These are phyloP conservation scores for Hafferia zeledoni DNA, from an alignment of 2,797 vertebrate species.

Conservation along the genomic window DNA sequence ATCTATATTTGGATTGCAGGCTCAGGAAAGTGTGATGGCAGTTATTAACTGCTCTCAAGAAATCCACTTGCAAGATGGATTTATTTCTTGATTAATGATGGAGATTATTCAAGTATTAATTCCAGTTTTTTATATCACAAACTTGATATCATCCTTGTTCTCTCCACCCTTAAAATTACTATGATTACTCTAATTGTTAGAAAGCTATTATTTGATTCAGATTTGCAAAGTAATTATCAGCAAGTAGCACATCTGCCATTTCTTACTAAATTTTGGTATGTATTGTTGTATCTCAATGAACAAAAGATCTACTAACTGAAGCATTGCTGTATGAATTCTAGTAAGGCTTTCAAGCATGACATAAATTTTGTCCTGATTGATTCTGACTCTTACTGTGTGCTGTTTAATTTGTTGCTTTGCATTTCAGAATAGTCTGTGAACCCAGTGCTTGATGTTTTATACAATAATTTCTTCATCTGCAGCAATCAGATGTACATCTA, in stretches of 20 bases:
- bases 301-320: slow-evolving; percentile 65
- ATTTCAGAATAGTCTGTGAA: slow-evolving; percentile 57
- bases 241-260: slow-evolving; percentile 73
- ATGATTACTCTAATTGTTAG: slow-evolving; percentile 80
- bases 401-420: slow-evolving; percentile 54
- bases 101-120: slow-evolving; percentile 79
- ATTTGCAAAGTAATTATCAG: slow-evolving; percentile 76
- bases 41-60: slow-evolving; percentile 81
- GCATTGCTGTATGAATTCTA: slow-evolving; percentile 55
- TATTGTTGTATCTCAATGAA: slow-evolving; percentile 67
- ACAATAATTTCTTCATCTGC: slow-evolving; percentile 17
- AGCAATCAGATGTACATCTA: slow-evolving; percentile 3
- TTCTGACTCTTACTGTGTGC: slow-evolving; percentile 51
- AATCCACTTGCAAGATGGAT: slow-evolving; percentile 77
- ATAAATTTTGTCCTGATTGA: slow-evolving; percentile 59
- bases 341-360: slow-evolving; percentile 63
- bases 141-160: slow-evolving; percentile 78
- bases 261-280: slow-evolving; percentile 71
- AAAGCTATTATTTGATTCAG: slow-evolving; percentile 79
- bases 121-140: slow-evolving; percentile 77
- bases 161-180: slow-evolving; percentile 81
- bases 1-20: slow-evolving; percentile 79
- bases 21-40: slow-evolving; percentile 78
- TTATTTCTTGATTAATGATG: slow-evolving; percentile 82
- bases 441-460: slow-evolving; percentile 13